Evolutionary conservation across 2,888 invertebrate genomes (phyloP).

Genomic region (Hypercompe scribonia): DNA sequence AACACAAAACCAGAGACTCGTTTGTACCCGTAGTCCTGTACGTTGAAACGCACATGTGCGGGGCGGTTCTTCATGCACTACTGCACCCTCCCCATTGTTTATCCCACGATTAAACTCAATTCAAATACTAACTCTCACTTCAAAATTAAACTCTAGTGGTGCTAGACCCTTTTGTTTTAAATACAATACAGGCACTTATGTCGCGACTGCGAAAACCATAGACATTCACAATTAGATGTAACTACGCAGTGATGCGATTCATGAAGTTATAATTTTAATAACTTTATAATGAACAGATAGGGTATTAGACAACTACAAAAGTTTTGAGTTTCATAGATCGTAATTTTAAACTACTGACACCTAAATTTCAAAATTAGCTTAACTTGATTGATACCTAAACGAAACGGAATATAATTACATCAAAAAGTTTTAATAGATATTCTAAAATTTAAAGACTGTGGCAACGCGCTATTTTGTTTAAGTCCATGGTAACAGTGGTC

Average conservation of each 20-base stretch:
- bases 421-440: background rate
- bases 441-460: background rate
- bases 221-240: constrained; percentile 51
- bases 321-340: constrained; percentile 13
- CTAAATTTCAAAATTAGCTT: background rate
- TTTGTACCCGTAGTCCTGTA: constrained; percentile 34
- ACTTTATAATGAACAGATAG: constrained; percentile 54
- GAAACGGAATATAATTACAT: background rate
- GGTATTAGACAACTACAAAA: constrained; percentile 28
- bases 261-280: constrained; percentile 50
- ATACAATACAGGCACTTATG: constrained; percentile 76
- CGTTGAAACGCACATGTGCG: constrained; percentile 68
- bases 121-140: constrained; percentile 85
- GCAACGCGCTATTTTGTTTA: constrained; percentile 8
- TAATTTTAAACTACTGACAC: constrained; percentile 10
- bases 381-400: background rate
- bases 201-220: constrained; percentile 62
- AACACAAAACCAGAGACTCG: constrained; percentile 49
- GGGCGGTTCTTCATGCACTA: constrained; percentile 77
- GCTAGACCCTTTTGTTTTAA: constrained; percentile 81
- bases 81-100: constrained; percentile 81
- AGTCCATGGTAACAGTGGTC: constrained; percentile 58
- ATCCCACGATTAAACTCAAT: constrained; percentile 86
- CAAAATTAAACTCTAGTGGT: constrained; percentile 84
- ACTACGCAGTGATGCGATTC: constrained; percentile 48